Evolutionary conservation across 2,888 invertebrate genomes (phyloP), one percentile per base, ranked within the genome.

Genomic region (Branchellion lobata): DNA sequence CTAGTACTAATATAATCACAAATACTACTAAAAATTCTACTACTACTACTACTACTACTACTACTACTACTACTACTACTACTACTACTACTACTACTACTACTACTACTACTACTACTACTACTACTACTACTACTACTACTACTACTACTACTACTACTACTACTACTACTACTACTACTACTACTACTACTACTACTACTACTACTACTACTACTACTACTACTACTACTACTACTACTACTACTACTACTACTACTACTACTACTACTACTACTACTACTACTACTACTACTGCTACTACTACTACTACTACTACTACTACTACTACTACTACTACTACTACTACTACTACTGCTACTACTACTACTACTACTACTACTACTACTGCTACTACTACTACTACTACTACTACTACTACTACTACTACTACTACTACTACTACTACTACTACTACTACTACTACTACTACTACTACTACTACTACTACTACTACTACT

Each of bases 31-130:
- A n/a, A n/a, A n/a, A n/a, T n/a, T n/a, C n/a, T n/a, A n/a, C n/a
- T n/a, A n/a, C 53, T 51, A 51, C 53, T 51, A 51, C 53, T 51
- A 51, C 53, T 51, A 51, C 53, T 51, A 51, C 53, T 51, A 51
- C 53, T 51, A 51, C 53, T 51, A 51, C 53, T 51, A 51, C 53
- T 51, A 51, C 53, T 51, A 51, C 53, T 51, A 51, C 53, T 51
- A 51, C 53, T 51, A 51, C 53, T 51, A 51, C 53, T 51, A 51
- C 53, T 51, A 51, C 53, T 51, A 51, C 53, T 51, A 51, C 53
- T 51, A 51, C 53, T 51, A 51, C 53, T 51, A 51, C 53, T 51
- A 51, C 53, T 51, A 51, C 53, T 51, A 51, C 53, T 51, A 51
- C 53, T 51, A 51, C 53, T 51, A 51, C 53, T 51, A 51, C 53